phyloP scores from a whole-genome alignment of 2,888 invertebrate species.

The Smittia aterrima region DNA sequence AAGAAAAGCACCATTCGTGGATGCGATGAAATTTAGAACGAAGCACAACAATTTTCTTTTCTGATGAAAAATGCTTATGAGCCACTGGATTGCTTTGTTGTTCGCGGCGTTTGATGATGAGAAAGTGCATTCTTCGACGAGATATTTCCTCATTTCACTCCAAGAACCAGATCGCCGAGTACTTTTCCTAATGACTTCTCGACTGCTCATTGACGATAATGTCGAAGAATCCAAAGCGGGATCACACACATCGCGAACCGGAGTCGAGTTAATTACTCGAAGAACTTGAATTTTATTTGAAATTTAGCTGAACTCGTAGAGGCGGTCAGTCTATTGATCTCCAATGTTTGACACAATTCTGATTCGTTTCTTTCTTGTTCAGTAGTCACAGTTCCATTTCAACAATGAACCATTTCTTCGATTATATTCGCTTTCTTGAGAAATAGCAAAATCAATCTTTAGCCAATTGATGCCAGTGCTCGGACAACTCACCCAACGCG shows the following conservation, averaged over 20 bases:
- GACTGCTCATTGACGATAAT: not conserved
- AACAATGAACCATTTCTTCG: conserved; percentile 21
- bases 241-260: not conserved
- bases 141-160: not conserved
- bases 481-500: not conserved
- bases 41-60: not conserved
- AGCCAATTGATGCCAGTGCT: not conserved
- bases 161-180: not conserved
- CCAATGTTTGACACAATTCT: not conserved
- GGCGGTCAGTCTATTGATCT: no score
- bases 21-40: conserved; percentile 23
- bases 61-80: conserved; percentile 29
- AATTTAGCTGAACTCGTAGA: no score
- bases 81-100: not conserved
- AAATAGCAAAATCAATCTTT: conserved; percentile 6
- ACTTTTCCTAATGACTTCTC: not conserved
- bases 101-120: conserved; percentile 7
- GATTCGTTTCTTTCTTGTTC: not conserved
- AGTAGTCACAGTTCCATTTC: not conserved
- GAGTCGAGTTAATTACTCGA: not conserved
- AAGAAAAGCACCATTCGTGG: not conserved
- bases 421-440: conserved; percentile 27
- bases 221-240: conserved; percentile 8
- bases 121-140: conserved; percentile 25
- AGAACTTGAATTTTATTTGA: no score